phyloP scores from a whole-genome alignment of 2,797 vertebrate species.

The Halcyon chelicuti region DNA sequence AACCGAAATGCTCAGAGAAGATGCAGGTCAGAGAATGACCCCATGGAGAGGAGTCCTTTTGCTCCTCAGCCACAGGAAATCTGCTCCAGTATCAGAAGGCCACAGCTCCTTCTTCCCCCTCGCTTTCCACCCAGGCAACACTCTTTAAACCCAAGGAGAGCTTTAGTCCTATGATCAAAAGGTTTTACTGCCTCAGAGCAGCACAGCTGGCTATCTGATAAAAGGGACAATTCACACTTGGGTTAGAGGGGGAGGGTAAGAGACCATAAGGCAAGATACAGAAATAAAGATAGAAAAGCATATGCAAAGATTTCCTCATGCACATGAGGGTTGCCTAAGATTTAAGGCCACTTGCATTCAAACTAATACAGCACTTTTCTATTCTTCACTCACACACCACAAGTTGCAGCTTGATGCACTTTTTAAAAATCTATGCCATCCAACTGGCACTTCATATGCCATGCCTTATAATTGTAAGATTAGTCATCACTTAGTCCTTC shows the following conservation, averaged over 20 bases:
- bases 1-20: not conserved
- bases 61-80: not conserved
- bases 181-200: not conserved
- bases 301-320: not conserved
- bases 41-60: not conserved
- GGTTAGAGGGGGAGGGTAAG: not conserved
- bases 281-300: not conserved
- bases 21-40: rapidly evolving
- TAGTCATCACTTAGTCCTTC: constrained; percentile 35
- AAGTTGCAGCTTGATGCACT: not conserved
- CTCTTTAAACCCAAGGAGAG: not conserved
- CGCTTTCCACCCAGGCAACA: not conserved
- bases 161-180: not conserved
- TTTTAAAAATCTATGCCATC: not conserved
- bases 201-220: not conserved
- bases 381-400: not conserved
- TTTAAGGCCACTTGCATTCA: not conserved
- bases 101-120: not conserved
- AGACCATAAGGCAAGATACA: not conserved
- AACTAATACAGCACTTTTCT: not conserved
- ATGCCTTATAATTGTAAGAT: constrained; percentile 1
- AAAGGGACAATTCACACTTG: not conserved
- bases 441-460: not conserved
- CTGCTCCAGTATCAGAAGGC: not conserved
- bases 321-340: not conserved